These are phyloP conservation scores for Mesorhabditis sp. DNA, from an alignment of 2,888 invertebrate genomes.

Conservation along the genomic window DNA sequence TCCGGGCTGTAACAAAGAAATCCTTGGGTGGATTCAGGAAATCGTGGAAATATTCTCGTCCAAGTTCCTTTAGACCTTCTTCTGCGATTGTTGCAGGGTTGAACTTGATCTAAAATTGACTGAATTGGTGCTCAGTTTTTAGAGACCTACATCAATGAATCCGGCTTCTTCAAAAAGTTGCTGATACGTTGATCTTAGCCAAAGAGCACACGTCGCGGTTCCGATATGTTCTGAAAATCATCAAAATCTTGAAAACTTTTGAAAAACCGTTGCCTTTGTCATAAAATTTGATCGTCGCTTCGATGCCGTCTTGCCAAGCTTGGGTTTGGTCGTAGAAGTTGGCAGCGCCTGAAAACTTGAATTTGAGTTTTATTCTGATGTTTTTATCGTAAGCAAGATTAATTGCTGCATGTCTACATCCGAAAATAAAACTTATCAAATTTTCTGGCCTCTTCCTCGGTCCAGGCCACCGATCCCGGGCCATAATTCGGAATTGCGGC, in stretches of 20 bases:
- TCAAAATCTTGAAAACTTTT: background rate
- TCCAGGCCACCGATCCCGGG: background rate
- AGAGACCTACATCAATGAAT: background rate
- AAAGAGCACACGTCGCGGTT: background rate
- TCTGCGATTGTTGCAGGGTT: background rate
- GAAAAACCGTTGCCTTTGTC: background rate
- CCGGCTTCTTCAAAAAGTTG: conserved; percentile 2
- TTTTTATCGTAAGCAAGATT: background rate
- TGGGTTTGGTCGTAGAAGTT: background rate
- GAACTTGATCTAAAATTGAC: background rate
- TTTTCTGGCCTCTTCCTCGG: background rate
- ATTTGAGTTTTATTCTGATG: background rate
- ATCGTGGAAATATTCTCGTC: background rate
- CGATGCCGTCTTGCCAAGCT: background rate
- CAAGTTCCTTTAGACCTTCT: background rate
- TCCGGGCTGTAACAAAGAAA: background rate
- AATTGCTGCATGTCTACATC: background rate
- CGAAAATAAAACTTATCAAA: background rate
- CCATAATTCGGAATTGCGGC: background rate
- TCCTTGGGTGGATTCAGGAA: background rate
- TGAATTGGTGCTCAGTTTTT: background rate
- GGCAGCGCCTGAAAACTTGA: background rate
- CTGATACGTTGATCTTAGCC: background rate
- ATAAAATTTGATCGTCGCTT: background rate
- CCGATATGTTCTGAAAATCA: background rate